These are phyloP conservation scores for Melipona quadrifasciata DNA, from an alignment of 1,140 invertebrate species.

Conservation along the genomic window DNA sequence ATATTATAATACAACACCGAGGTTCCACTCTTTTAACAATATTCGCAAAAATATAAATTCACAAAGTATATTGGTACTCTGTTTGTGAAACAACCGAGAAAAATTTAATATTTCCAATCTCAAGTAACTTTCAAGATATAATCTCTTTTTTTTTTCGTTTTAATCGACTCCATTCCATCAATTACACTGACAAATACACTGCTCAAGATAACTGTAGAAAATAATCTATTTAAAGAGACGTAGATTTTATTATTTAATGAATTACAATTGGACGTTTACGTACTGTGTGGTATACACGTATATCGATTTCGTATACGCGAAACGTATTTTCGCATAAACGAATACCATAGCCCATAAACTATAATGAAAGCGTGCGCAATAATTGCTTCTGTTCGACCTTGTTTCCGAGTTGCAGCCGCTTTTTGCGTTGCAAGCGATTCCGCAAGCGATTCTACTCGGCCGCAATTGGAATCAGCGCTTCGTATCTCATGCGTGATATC, in stretches of 20 bases:
- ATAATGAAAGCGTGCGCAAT: neutral
- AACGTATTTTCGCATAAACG: neutral
- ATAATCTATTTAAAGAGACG: neutral
- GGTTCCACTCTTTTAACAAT: no score
- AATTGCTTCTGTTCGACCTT: neutral
- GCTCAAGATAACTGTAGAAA: neutral
- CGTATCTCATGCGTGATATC: neutral
- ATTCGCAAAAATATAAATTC: neutral
- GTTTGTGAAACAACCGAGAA: no score
- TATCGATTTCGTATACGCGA: neutral
- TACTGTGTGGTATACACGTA: neutral
- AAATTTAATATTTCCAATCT: neutral
- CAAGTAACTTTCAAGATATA: neutral
- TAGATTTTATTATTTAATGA: neutral
- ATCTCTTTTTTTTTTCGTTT: neutral
- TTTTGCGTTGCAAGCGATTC: neutral
- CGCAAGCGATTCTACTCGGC: neutral
- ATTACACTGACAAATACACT: neutral
- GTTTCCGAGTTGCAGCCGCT: neutral
- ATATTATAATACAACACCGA: neutral
- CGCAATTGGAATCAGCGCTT: neutral
- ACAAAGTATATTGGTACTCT: no score
- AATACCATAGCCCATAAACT: neutral
- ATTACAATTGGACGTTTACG: neutral
- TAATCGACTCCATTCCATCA: neutral